Percentiles rank a stretch among this genome's conserved stretches.
Conservation (phyloP, 2,113 vertebrate species). For the Psettodes erumei region DNA sequence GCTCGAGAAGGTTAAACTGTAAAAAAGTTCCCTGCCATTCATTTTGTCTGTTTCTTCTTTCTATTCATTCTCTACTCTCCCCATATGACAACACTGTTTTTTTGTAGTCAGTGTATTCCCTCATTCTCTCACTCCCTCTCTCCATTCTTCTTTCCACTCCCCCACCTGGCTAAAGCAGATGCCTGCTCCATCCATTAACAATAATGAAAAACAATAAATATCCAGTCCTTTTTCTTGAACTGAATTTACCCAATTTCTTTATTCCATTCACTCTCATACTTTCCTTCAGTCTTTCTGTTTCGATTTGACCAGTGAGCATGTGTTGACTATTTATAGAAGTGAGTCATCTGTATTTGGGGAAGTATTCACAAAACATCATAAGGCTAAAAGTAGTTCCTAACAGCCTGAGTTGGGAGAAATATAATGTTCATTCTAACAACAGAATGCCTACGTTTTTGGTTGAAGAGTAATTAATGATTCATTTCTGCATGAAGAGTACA, state of each 20-base stretch:
- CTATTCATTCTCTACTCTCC: not conserved
- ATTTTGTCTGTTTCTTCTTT: not conserved
- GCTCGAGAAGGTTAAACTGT: not conserved
- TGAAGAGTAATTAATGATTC: not conserved
- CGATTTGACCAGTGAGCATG: conserved; percentile 38
- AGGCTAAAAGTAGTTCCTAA: conserved; percentile 12
- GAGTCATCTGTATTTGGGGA: conserved; percentile 34
- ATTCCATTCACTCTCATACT: conserved; percentile 38
- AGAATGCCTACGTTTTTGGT: not conserved
- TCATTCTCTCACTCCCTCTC: conserved; percentile 21
- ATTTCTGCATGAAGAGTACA: not conserved
- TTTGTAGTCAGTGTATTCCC: conserved; percentile 3
- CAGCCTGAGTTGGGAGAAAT: not conserved
- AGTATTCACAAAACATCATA: not conserved
- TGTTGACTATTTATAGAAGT: conserved; percentile 20
- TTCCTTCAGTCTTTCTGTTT: conserved; percentile 25
- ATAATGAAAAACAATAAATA: conserved; percentile 19
- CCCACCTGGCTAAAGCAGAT: conserved; percentile 51
- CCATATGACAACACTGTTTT: conserved; percentile 26
- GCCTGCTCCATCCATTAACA: conserved; percentile 53
- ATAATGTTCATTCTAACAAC: not conserved
- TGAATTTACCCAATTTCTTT: conserved; percentile 20
- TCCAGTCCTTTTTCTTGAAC: not conserved
- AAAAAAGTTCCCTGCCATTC: not conserved
- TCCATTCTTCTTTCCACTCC: not conserved